phyloP scores from a whole-genome alignment of 2,888 invertebrate species.

The Romanomermis culicivorax region DNA sequence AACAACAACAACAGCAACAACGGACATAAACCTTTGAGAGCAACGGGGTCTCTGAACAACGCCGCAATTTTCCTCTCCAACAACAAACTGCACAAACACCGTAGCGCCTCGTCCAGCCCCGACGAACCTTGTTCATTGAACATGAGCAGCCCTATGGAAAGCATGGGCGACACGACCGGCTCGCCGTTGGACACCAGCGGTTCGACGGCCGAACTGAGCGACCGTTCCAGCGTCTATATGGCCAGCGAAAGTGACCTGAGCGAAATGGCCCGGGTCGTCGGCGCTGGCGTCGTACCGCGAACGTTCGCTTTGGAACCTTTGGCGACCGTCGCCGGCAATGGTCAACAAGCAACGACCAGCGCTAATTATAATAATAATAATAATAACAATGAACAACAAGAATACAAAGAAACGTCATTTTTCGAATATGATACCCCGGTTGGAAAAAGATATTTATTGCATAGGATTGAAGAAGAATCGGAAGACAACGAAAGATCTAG shows the following conservation, averaged over 20 bases:
- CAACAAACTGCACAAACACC: too few species aligned
- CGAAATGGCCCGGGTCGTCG: not conserved
- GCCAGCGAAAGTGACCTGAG: conserved; percentile 10
- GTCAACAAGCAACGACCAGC: not conserved
- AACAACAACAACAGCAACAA: not conserved
- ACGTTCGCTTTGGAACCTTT: not conserved
- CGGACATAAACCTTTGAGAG: not conserved
- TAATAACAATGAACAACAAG: too few species aligned
- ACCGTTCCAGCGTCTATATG: conserved; percentile 9
- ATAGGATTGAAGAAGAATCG: conserved; percentile 8
- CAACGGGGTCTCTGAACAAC: not conserved
- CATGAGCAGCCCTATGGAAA: conserved; percentile 10
- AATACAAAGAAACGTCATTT: too few species aligned
- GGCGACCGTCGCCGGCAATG: not conserved
- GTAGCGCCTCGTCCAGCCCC: too few species aligned
- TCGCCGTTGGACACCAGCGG: conserved; percentile 11
- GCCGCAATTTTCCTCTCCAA: too few species aligned
- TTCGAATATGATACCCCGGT: conserved; percentile 3
- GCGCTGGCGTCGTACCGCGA: not conserved
- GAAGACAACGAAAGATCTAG: conserved; percentile 3
- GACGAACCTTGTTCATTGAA: too few species aligned
- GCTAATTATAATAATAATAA: not conserved
- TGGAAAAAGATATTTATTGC: conserved; percentile 3
- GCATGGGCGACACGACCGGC: conserved; percentile 5
- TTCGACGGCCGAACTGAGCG: conserved; percentile 9